Base-by-base conservation (phyloP, 2,797 vertebrate species). In the Poliocrania exsul region DNA sequence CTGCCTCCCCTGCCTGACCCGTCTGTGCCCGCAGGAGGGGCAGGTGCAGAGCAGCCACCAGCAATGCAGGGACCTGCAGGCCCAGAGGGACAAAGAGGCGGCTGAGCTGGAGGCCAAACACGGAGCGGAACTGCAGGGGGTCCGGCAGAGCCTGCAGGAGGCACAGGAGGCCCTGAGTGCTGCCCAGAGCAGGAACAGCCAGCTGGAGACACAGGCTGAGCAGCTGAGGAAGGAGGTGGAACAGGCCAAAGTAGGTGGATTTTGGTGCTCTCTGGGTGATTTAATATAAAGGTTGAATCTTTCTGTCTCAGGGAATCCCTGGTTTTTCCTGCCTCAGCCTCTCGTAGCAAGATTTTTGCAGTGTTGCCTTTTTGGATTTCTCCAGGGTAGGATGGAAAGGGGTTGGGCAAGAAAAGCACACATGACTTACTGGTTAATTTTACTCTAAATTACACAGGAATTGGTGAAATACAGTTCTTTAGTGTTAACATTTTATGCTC, bases 221-320 rank as follows among this genome's bases (percentile, higher is more conserved):
- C 98, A 99, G 81, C 97, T 99, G 96, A 98, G 97, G 87, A 95
- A 95, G 21, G 98, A 98, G 79, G 99, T 98, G 4, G 98, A 99
- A 71, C 98, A 98, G 87, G 98, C 97, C 92, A 97, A 98, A 98
- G 99, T 99, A 98, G 44, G 97, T 97, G 26, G 31, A 9, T 14
- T 44, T 49, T 47, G 56, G 85, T 86, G 54, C 35, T 84, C 54
- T 73, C 57, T 54, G 25, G 56, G 31, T 60, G 21, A 38, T 50
- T 66, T 78, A 23, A 38, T 50, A 62, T 78, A 23, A 73, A 49
- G 11, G 66, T 47, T 9, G 31, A 40, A 31, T 77, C 40, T 44
- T 70, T 37, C 33, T 69, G 37, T 82, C 65, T 58, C 24, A 21
- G 46, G n/a, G n/a, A 62, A 19, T 57, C 2, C 1, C 19, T 81